Base-by-base conservation (phyloP, 2,888 invertebrate species). In the Patella pellucida region DNA sequence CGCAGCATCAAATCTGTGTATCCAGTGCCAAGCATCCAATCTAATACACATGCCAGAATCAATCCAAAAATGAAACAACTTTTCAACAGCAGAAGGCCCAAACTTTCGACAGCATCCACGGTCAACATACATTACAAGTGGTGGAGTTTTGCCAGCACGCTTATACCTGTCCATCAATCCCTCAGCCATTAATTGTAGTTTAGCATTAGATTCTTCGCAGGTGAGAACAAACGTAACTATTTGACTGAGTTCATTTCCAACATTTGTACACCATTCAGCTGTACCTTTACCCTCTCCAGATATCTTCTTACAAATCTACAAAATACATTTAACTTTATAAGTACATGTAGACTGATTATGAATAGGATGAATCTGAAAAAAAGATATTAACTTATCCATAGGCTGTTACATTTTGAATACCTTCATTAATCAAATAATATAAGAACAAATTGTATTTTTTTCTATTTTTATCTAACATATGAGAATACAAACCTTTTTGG, bases 1-100 rank as follows among this genome's bases (percentile, higher is more conserved):
- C 4, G 56, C 12, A 56, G 56, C 56, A 14, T 56, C 56, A 56
- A 56, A 56, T n/a, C 56, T 56, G n/a, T 56, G 56, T 15, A 56
- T 56, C 56, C 56, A 56, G 56, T 56, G 56, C 56, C 56, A 56
- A n/a, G 56, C 56, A 56, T 56, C 56, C 56, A 56, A 56, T 56
- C 56, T 56, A 9, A 56, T 19, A 56, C 56, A 56, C 56, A 56
- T 56, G 4, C 56, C 56, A 19, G 56, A 56, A 56, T 56, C 56
- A 16, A 56, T 19, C 56, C 56, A 56, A 56, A 56, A 56, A 9
- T 56, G 54, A n/a, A 54, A 16, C 16, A 56, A 19, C 11, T 56
- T 56, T 19, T 56, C 56, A 2, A 56, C 56, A 19, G 56, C 14
- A 19, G 56, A 56, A n/a, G 56, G 56, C 19, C 56, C 56, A 14